phyloP scores from a whole-genome alignment of 2,888 invertebrate genomes.

The Reticulitermes lucifugus region DNA sequence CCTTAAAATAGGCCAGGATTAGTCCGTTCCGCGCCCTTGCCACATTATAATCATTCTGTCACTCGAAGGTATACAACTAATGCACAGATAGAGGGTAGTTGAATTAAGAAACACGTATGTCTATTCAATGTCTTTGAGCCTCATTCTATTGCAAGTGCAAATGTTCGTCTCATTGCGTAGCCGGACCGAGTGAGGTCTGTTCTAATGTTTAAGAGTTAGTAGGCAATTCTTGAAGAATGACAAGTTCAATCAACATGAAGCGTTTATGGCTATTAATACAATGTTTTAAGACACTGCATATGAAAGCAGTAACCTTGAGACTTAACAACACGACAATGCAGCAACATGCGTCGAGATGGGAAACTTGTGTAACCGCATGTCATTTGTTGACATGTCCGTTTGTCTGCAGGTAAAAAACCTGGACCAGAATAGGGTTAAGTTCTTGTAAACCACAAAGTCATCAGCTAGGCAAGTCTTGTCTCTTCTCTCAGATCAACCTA shows the following conservation, averaged over 20 bases:
- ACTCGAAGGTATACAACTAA: too few species aligned
- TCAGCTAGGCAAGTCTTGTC: slow-evolving; percentile 20
- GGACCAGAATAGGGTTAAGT: slow-evolving; percentile 31
- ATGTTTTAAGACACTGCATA: background rate
- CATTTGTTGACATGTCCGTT: slow-evolving; percentile 22
- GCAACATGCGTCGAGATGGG: background rate
- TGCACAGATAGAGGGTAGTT: too few species aligned
- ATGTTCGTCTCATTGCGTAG: too few species aligned
- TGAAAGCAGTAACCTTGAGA: background rate
- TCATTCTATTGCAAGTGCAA: too few species aligned
- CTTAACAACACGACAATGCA: background rate
- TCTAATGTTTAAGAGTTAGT: background rate
- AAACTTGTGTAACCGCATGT: slow-evolving; percentile 20
- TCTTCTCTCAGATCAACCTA: background rate
- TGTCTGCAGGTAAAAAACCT: slow-evolving; percentile 15
- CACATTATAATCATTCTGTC: too few species aligned
- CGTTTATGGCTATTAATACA: background rate
- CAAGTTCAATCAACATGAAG: background rate
- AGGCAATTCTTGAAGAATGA: background rate
- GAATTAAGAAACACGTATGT: too few species aligned
- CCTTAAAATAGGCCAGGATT: too few species aligned
- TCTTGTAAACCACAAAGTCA: slow-evolving; percentile 39
- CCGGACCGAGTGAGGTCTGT: too few species aligned
- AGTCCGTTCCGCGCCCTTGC: too few species aligned
- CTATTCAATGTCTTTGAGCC: too few species aligned